Evolutionary conservation across 2,888 invertebrate species (phyloP).

Genomic region (Sinotaia quadrata): DNA sequence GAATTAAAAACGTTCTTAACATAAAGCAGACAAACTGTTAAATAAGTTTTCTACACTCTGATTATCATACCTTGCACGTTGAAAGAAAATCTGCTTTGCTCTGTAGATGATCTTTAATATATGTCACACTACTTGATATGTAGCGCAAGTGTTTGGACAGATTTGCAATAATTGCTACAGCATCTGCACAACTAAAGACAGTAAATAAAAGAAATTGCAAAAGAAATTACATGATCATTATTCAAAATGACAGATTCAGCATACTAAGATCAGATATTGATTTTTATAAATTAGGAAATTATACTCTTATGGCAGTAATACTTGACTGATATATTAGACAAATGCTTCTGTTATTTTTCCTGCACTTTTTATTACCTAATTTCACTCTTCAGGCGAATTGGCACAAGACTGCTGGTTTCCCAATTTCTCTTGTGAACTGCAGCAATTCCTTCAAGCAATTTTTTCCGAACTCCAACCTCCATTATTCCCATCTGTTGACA

Average conservation of each 20-base stretch:
- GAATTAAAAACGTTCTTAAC: too few relatives aligned
- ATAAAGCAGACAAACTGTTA: background rate
- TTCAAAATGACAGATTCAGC: background rate
- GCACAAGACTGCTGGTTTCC: slow-evolving; percentile 70
- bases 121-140: slow-evolving; percentile 70
- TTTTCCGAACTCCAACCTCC: slow-evolving; percentile 70
- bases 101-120: slow-evolving; percentile 68
- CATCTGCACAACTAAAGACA: slow-evolving; percentile 70
- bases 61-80: slow-evolving; percentile 46
- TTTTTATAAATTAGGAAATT: too few relatives aligned
- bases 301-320: too few relatives aligned
- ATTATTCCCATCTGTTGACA: slow-evolving; percentile 66
- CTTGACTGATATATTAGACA: too few relatives aligned
- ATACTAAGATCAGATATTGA: background rate
- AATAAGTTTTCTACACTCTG: background rate
- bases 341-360: too few relatives aligned
- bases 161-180: slow-evolving; percentile 71
- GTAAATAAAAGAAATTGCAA: background rate
- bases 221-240: background rate
- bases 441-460: slow-evolving; percentile 70
- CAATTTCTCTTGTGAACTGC: slow-evolving; percentile 72
- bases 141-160: slow-evolving; percentile 71
- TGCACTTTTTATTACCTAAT: slow-evolving; percentile 54
- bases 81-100: slow-evolving; percentile 62
- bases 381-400: slow-evolving; percentile 62